A percentile compares a stretch with the other conserved stretches of the same genome.
Evolutionary conservation across 2,797 vertebrate genomes (phyloP).

Genomic region (Agapornis canus): DNA sequence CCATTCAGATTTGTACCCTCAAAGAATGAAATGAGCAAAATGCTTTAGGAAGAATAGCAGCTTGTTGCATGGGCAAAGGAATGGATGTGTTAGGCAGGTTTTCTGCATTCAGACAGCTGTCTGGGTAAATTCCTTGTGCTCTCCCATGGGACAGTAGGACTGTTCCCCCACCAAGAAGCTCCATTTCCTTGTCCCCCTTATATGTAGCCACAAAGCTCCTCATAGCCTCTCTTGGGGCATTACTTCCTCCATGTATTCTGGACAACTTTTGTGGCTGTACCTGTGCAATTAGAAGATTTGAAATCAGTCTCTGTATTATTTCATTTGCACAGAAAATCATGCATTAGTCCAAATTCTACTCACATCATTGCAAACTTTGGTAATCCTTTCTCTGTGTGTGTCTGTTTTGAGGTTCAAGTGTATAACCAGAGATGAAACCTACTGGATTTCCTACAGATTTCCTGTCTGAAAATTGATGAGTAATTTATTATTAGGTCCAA

Average conservation of each 20-base stretch:
- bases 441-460: neutral
- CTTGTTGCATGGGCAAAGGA: neutral
- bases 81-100: neutral
- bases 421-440: neutral
- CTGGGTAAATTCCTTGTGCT: neutral
- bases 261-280: rapidly evolving
- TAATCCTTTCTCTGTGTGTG: neutral
- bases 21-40: neutral
- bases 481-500: neutral
- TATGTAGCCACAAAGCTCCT: neutral
- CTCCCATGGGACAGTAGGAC: neutral
- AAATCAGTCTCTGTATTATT: neutral
- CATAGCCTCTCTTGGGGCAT: neutral
- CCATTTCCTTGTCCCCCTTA: neutral
- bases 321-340: neutral
- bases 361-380: neutral
- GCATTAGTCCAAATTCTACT: neutral
- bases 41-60: neutral
- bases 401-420: neutral
- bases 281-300: neutral
- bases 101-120: neutral
- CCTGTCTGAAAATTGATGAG: neutral
- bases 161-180: neutral
- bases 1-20: neutral
- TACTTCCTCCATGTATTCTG: neutral